These are phyloP conservation scores for Oligia latruncula DNA, from an alignment of 2,888 invertebrate genomes.

Conservation along the genomic window DNA sequence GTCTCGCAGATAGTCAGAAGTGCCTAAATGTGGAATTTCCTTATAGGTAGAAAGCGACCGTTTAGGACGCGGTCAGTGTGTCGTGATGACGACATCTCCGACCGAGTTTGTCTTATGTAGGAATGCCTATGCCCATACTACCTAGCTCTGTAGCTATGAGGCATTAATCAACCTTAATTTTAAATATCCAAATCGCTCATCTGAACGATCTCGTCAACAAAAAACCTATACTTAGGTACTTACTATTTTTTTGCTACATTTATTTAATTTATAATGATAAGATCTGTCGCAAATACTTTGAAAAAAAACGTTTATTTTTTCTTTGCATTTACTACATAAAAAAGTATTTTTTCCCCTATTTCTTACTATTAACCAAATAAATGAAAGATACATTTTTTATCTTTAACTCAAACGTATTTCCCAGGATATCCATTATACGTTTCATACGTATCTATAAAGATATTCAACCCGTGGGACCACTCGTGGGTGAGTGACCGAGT, in stretches of 20 bases:
- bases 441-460: slow-evolving; percentile 5
- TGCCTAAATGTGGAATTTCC: slow-evolving; percentile 57
- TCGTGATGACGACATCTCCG: slow-evolving; percentile 54
- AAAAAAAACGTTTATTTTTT: neutral
- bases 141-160: neutral
- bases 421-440: slow-evolving; percentile 1
- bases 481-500: slow-evolving; percentile 80
- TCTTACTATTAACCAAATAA: neutral
- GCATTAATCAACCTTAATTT: slow-evolving; percentile 27
- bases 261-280: neutral
- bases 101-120: slow-evolving; percentile 26
- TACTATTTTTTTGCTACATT: slow-evolving; percentile 12
- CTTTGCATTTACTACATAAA: neutral
- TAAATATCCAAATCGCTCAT: slow-evolving; percentile 9
- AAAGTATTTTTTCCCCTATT: neutral
- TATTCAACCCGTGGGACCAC: slow-evolving; percentile 65
- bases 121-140: neutral
- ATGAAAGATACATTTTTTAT: neutral
- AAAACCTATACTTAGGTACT: neutral
- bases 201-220: slow-evolving; percentile 2
- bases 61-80: slow-evolving; percentile 66
- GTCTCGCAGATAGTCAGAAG: slow-evolving; percentile 7
- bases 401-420: neutral
- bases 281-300: slow-evolving; percentile 1
- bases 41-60: slow-evolving; percentile 46